A percentile compares a stretch with the other conserved stretches of the same genome.
Evolutionary conservation across 2,888 invertebrate genomes (phyloP).

Genomic region (Volucella zonaria): DNA sequence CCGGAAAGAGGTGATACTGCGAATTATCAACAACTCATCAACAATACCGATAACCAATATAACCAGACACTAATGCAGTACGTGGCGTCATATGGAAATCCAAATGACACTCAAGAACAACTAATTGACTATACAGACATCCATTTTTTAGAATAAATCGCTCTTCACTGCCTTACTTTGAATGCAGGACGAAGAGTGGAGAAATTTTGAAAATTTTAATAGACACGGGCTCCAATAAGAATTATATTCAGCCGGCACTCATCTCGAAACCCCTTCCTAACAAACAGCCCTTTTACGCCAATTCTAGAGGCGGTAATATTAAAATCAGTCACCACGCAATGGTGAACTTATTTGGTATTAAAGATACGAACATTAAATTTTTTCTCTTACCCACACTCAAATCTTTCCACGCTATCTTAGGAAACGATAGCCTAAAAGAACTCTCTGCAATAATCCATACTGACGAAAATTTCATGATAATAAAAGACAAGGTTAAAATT

Average conservation of each 20-base stretch:
- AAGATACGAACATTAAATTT: too few relatives aligned
- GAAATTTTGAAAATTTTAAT: constrained; percentile 10
- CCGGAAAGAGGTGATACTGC: background rate
- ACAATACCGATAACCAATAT: background rate
- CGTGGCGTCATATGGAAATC: constrained; percentile 1
- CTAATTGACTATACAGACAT: constrained; percentile 5
- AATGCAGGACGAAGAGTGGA: constrained; percentile 13
- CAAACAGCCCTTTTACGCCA: background rate
- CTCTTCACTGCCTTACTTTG: constrained; percentile 8
- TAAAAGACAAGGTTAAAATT: constrained; percentile 11
- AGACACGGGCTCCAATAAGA: background rate
- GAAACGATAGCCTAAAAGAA: constrained; percentile 48
- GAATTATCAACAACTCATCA: constrained; percentile 1
- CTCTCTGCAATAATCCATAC: constrained; percentile 19
- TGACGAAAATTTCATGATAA: background rate
- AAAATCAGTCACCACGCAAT: too few relatives aligned
- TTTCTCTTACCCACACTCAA: constrained; percentile 35
- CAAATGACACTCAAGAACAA: background rate
- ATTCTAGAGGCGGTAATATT: too few relatives aligned
- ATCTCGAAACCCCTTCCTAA: too few relatives aligned
- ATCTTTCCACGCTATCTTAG: constrained; percentile 12
- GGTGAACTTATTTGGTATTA: too few relatives aligned
- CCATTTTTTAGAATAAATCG: constrained; percentile 1
- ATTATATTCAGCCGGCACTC: background rate
- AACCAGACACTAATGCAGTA: background rate